Evolutionary conservation across 2,888 invertebrate species (phyloP), one percentile per base, ranked within the genome.

Genomic region (Synergus japonicus): DNA sequence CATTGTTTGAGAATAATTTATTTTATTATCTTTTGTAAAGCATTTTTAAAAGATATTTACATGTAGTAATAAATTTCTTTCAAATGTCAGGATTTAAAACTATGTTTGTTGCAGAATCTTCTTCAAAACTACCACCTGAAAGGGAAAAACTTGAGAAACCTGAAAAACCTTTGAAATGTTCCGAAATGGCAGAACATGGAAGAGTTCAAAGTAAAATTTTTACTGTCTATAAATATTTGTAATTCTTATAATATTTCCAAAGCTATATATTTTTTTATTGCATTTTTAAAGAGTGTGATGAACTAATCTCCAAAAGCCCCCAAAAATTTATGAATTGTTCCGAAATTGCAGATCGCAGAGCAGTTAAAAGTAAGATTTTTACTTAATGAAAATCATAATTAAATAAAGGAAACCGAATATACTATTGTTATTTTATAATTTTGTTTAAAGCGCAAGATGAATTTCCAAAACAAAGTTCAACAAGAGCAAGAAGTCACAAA

Each of bases 141-240:
- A 29, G 12, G 1, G 3, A 13, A 13, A 2, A 41, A 73, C n/a
- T 37, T 5, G 73, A 73, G 4, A 73, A 73, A 54, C 73, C 73
- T 8, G 54, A 73, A 54, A 73, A 37, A 37, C 54, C 73, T 49
- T 54, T 73, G n/a, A 73, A 29, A 37, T 73, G 54, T 73, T 73
- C 54, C 10, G 73, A 73, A 73, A 54, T 73, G 2, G 1, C 37
- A 41, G 9, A 49, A 37, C n/a, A 1, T 13, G 13, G 5, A 2
- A 10, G 7, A 37, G n/a, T 43, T n/a, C n/a, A 43, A 44, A 66
- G 66, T 66, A 66, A n/a, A 10, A 2, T 18, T 65, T 37, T 41
- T 0, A 41, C n/a, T 41, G 8, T 37, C 5, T 37, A 37, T 37
- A 43, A n/a, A 10, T 66, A 66, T 1, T 37, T 37, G 37, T 7